Percentiles rank a stretch among this genome's conserved stretches.
phyloP scores from a whole-genome alignment of 2,888 invertebrate species.

The Lochmaea crataegi region DNA sequence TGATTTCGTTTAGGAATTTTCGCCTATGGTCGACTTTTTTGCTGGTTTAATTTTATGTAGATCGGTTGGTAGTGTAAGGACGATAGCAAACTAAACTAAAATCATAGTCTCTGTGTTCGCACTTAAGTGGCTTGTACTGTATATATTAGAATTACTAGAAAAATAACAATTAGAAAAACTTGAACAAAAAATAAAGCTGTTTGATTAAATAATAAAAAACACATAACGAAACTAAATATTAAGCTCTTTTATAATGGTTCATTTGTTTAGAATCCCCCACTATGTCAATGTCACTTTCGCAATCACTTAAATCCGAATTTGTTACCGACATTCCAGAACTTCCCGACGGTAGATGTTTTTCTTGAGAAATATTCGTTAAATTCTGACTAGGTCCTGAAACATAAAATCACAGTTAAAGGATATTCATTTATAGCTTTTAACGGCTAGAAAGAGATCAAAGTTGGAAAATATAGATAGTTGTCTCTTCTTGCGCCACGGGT shows the following conservation, averaged over 20 bases:
- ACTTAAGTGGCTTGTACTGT: too few species aligned
- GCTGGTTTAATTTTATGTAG: too few species aligned
- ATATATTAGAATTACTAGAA: background rate
- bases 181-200: background rate
- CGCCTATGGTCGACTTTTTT: too few species aligned
- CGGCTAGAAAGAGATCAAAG: too few species aligned
- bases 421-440: too few species aligned
- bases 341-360: conserved; percentile 34
- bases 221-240: conserved; percentile 21
- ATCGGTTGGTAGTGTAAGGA: too few species aligned
- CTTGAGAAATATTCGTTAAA: conserved; percentile 29
- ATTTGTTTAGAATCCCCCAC: conserved; percentile 67
- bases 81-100: too few species aligned
- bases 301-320: conserved; percentile 67
- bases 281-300: conserved; percentile 73
- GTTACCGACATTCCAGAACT: conserved; percentile 47
- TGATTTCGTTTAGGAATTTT: too few species aligned
- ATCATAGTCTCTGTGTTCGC: too few species aligned
- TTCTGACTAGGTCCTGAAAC: conserved; percentile 37
- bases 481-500: too few species aligned
- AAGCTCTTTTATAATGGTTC: conserved; percentile 49
- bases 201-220: background rate
- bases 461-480: too few species aligned
- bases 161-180: background rate
- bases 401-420: background rate